Evolutionary conservation across 2,113 vertebrate genomes (phyloP).

Genomic region (Coptodon bakossiorum): DNA sequence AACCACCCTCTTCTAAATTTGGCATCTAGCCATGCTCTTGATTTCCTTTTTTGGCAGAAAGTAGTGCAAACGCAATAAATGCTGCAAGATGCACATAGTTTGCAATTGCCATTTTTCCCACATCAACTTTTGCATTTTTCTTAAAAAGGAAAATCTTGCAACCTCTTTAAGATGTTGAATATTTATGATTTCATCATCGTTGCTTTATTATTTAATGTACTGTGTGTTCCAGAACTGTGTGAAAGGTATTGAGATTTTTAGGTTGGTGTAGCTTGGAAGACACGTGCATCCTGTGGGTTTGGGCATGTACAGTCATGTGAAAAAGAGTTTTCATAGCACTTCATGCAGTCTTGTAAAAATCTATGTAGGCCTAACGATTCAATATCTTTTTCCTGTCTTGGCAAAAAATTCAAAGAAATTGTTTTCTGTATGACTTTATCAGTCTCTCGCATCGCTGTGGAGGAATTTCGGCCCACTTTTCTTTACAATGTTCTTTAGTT

Average conservation of each 20-base stretch:
- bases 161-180: background rate
- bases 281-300: background rate
- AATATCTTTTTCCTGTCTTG: background rate
- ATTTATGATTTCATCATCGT: background rate
- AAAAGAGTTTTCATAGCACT: background rate
- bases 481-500: background rate
- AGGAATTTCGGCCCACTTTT: background rate
- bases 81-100: background rate
- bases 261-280: background rate
- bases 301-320: background rate
- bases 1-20: conserved; percentile 4
- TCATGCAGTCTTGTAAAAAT: background rate
- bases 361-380: background rate
- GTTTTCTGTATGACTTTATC: background rate
- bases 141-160: background rate
- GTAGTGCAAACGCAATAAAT: background rate
- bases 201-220: background rate
- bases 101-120: background rate
- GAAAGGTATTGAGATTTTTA: background rate
- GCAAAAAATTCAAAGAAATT: background rate
- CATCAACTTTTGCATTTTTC: background rate
- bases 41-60: conserved; percentile 36
- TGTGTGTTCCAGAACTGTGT: background rate
- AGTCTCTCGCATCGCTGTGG: background rate
- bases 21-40: background rate